Base-by-base conservation (phyloP, 2,797 vertebrate genomes). In the Coregonus suidteri region DNA sequence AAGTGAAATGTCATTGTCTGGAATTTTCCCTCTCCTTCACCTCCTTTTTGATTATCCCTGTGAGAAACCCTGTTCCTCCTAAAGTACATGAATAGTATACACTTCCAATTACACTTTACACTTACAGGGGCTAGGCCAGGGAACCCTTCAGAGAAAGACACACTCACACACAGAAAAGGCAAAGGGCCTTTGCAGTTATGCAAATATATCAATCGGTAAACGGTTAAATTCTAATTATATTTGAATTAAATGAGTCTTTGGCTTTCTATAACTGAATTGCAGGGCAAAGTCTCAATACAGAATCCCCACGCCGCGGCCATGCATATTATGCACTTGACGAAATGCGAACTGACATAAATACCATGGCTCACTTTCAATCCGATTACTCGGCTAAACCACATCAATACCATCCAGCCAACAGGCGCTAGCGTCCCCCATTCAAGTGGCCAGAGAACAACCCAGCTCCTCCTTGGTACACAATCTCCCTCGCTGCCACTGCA, bases 261-360 rank as follows among this genome's bases (percentile, higher is more conserved):
- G 91, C 90, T 87, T 87, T 92, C 93, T 93, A 89, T 94, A 91
- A 94, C 91, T 90, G 90, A 96, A 92, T 87, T 86, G 91, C 88
- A 80, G 94, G 94, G 95, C 95, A 93, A 94, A 93, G 95, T 94
- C 95, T 85, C 91, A 93, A 94, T 94, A 92, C 92, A 88, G 91
- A 88, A 92, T 92, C 92, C 93, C 92, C 90, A 94, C 95, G 95
- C 96, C 93, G 93, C 94, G 94, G 95, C 95, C 93, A 94, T 91
- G 96, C 95, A 95, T 96, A 96, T 97, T 97, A 96, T 96, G 94
- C 94, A 91, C 94, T 94, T 98, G 98, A 98, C 94, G 94, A 98
- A 94, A 99, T 97, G 95, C 93, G 97, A 98, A 97, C 96, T 99
- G 98, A 99, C 97, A 97, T 94, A 97, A 97, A 97, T 96, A 96